A percentile compares a stretch with the other conserved stretches of the same genome.
phyloP scores from a whole-genome alignment of 64 coral and sea anemone genomes.

The Montipora sp. region DNA sequence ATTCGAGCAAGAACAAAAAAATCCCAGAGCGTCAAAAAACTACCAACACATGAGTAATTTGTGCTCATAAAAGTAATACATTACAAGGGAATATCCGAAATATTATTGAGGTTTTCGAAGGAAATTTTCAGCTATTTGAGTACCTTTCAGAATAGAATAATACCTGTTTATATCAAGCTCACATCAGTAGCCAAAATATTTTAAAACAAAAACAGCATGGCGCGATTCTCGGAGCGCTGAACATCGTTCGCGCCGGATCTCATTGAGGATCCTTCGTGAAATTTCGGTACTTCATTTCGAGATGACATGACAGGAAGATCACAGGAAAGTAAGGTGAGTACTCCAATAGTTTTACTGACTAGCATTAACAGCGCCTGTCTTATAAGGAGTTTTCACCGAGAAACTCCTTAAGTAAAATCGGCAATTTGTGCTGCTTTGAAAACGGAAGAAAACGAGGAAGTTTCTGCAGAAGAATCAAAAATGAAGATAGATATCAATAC shows the following conservation, averaged over 20 bases:
- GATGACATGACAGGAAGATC: background rate
- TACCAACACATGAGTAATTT: too few relatives aligned
- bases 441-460: too few relatives aligned
- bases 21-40: too few relatives aligned
- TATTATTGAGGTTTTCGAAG: background rate
- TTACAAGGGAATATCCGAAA: background rate
- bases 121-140: background rate
- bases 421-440: too few relatives aligned
- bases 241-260: background rate
- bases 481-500: slow-evolving; percentile 52
- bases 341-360: background rate
- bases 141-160: background rate
- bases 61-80: too few relatives aligned
- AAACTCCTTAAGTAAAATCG: too few relatives aligned
- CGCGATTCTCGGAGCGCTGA: background rate
- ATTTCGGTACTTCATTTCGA: background rate
- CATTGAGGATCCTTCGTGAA: background rate
- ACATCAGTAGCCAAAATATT: background rate
- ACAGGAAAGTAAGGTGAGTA: background rate
- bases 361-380: background rate
- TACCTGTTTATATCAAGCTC: background rate
- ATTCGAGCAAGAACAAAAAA: too few relatives aligned
- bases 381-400: too few relatives aligned
- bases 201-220: background rate
- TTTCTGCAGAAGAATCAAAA: background rate